Base-by-base conservation (phyloP, 2,888 invertebrate genomes). In the Hartigia nigra region DNA sequence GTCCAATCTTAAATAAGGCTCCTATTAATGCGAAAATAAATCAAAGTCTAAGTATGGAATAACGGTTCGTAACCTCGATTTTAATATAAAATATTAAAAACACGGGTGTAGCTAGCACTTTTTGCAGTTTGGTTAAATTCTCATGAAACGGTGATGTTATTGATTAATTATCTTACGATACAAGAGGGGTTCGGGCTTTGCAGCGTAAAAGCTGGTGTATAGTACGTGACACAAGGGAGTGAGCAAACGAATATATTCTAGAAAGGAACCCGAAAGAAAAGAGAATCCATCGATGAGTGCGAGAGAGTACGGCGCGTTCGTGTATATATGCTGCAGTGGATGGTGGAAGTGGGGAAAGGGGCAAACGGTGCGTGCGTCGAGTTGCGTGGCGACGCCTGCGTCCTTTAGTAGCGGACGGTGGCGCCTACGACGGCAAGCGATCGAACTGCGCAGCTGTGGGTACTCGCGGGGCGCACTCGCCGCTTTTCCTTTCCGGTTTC, bases 391-490 rank as follows among this genome's bases (percentile, higher is more conserved):
- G 75, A 74, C 78, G 75, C 78, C 78, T 78, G 78, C 78, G 78
- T 78, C 72, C 31, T 72, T 34, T 72, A 72, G 31, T 23, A 32
- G 78, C 34, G 75, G 35, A 74, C 12, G 35, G 75, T 78, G 78
- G 74, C 78, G 78, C 75, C 75, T n/a, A n/a, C 37, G 69, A 36
- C 78, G 78, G 69, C 78, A 32, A 31, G 32, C 32, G 14, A 75
- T 69, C n/a, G 78, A 78, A 78, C 75, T 32, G 75, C 69, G 14
- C 69, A 31, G 36, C 74, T 55, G 74, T 69, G 69, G 78, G 74
- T 69, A 78, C 35, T 78, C 75, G 55, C 75, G 77, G 36, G 34
- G 76, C 55, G 37, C 76, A 76, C 76, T 76, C 69, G 78, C 78
- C 78, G 69, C 37, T 78, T 75, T 78, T 74, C 31, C 35, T 69